phyloP scores from a whole-genome alignment of 2,888 invertebrate genomes.

The Tineola bisselliella region DNA sequence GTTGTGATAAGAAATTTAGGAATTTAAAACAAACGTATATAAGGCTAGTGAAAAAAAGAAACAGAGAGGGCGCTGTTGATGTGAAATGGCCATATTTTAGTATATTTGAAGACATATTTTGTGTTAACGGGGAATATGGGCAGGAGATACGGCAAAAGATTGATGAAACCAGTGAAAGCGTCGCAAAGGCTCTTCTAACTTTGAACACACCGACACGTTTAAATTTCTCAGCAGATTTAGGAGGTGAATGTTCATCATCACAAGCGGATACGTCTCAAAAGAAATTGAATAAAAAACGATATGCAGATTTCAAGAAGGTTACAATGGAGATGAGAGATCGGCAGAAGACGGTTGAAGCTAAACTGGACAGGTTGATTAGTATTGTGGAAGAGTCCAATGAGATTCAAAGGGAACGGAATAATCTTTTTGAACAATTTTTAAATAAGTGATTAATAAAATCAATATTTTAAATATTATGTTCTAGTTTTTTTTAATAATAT shows the following conservation, averaged over 20 bases:
- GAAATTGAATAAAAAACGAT: conserved; percentile 34
- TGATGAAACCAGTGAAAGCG: conserved; percentile 39
- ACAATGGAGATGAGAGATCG: conserved; percentile 53
- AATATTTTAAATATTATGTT: conserved; percentile 18
- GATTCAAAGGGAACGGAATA: conserved; percentile 54
- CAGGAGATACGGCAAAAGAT: conserved; percentile 50
- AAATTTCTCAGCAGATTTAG: conserved; percentile 26
- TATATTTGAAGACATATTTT: conserved; percentile 51
- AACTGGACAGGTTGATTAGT: conserved; percentile 53
- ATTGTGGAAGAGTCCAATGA: conserved; percentile 58
- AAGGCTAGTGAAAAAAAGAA: conserved; percentile 47
- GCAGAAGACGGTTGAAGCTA: conserved; percentile 50
- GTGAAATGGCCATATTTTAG: conserved; percentile 59
- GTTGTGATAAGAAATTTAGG: conserved; percentile 57
- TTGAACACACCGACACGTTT: conserved; percentile 35
- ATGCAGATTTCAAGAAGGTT: conserved; percentile 46
- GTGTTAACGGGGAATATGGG: conserved; percentile 47
- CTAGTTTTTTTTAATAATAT: too few species aligned
- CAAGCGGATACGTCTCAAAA: conserved; percentile 37
- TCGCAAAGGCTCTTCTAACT: conserved; percentile 44
- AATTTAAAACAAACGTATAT: conserved; percentile 57
- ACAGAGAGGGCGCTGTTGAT: conserved; percentile 32
- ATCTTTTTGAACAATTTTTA: conserved; percentile 49
- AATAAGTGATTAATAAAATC: conserved; percentile 40
- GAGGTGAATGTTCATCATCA: conserved; percentile 28